These are phyloP conservation scores for Saxidomus purpurata DNA, from an alignment of 1,140 invertebrate species.

Conservation along the genomic window DNA sequence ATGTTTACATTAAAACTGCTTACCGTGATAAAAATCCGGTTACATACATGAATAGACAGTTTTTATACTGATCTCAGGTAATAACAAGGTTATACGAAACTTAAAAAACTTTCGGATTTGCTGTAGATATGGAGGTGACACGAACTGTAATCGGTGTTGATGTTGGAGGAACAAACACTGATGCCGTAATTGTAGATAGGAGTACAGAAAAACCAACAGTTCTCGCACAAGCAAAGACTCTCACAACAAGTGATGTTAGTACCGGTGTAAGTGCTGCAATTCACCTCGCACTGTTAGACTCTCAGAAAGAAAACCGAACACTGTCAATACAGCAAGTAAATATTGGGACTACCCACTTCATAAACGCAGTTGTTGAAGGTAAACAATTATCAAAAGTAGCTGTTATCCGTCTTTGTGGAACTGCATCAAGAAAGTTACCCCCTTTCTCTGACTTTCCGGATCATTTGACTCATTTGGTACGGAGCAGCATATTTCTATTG, in stretches of 20 bases:
- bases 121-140: slow-evolving; percentile 16
- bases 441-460: slow-evolving; percentile 82
- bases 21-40: too few species aligned
- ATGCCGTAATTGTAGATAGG: slow-evolving; percentile 31
- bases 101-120: too few species aligned
- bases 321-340: slow-evolving; percentile 77
- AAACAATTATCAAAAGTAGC: slow-evolving; percentile 78
- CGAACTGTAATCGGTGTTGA: slow-evolving; percentile 43
- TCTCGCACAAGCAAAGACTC: slow-evolving; percentile 68
- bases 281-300: slow-evolving; percentile 61
- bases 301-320: slow-evolving; percentile 52
- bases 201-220: not conserved
- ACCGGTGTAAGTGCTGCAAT: slow-evolving; percentile 78
- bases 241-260: slow-evolving; percentile 81
- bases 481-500: slow-evolving; percentile 73
- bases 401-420: slow-evolving; percentile 82
- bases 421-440: slow-evolving; percentile 76
- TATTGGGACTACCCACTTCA: slow-evolving; percentile 85
- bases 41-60: too few species aligned
- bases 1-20: too few species aligned
- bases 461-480: slow-evolving; percentile 69
- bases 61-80: too few species aligned
- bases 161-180: slow-evolving; percentile 55
- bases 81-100: too few species aligned
- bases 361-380: slow-evolving; percentile 83